Evolutionary conservation across 2,888 invertebrate species (phyloP).

Genomic region (Chrysomela aeneicollis): DNA sequence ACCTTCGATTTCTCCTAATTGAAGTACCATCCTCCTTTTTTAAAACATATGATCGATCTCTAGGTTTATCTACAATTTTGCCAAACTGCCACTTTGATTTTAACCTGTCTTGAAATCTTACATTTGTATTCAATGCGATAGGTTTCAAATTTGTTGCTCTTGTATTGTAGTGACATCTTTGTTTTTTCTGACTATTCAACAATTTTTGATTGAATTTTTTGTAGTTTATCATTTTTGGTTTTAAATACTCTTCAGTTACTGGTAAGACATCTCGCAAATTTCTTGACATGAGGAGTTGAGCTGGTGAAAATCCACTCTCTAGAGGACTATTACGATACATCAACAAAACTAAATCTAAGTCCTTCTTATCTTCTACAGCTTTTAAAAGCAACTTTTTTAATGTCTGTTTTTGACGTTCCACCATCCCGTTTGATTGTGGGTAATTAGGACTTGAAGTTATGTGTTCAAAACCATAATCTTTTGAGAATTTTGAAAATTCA

Average conservation of each 20-base stretch:
- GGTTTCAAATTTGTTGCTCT: conserved; percentile 6
- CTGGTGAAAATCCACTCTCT: conserved; percentile 13
- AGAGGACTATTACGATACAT: conserved; percentile 15
- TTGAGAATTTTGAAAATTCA: background rate
- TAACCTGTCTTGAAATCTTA: conserved; percentile 11
- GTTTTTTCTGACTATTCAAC: conserved; percentile 9
- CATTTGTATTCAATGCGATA: conserved; percentile 10
- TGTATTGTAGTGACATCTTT: conserved; percentile 14
- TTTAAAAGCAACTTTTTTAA: conserved; percentile 1
- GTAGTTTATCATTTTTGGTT: no score
- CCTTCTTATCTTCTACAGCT: conserved; percentile 8
- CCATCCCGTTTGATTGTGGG: conserved; percentile 12
- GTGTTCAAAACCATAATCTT: background rate
- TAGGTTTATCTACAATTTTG: conserved; percentile 11
- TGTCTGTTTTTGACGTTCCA: conserved; percentile 10
- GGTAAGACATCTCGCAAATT: conserved; percentile 1
- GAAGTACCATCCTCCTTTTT: background rate
- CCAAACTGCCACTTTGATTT: conserved; percentile 17
- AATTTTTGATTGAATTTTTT: conserved; percentile 13
- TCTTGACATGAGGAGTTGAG: conserved; percentile 20
- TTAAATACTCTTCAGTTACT: background rate
- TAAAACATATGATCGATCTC: conserved; percentile 1
- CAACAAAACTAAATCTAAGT: conserved; percentile 2
- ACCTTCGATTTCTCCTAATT: conserved; percentile 9
- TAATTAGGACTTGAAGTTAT: conserved; percentile 8